These are phyloP conservation scores for Sciurus niger DNA, from an alignment of 2,113 vertebrate genomes.

Conservation along the genomic window DNA sequence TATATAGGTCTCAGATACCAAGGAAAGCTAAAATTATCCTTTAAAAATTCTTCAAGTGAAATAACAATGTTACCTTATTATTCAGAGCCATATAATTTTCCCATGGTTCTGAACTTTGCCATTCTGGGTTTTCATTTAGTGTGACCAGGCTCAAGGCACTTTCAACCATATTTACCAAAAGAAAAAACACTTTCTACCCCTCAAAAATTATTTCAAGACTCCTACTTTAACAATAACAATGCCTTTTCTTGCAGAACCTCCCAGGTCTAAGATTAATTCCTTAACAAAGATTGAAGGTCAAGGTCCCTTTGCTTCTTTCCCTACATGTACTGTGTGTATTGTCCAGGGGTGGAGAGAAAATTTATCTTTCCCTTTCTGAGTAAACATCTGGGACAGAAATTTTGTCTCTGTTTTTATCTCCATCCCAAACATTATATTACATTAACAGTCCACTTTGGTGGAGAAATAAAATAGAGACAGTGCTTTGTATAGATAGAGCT, in stretches of 20 bases:
- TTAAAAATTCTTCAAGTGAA: constrained; percentile 37
- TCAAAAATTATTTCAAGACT: constrained; percentile 44
- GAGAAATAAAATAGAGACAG: constrained; percentile 49
- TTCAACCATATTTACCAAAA: constrained; percentile 52
- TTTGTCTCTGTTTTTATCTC: not conserved
- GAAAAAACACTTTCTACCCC: not conserved
- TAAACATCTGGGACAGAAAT: not conserved
- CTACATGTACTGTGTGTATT: not conserved
- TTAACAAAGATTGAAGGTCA: constrained; percentile 48
- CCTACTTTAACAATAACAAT: constrained; percentile 32
- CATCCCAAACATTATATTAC: not conserved
- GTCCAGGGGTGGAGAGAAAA: not conserved
- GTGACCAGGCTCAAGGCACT: constrained; percentile 12
- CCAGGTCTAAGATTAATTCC: constrained; percentile 32
- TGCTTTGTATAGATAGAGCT: not conserved
- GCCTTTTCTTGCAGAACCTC: not conserved
- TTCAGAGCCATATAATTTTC: not conserved
- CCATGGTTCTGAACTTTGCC: constrained; percentile 5
- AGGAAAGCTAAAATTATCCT: constrained; percentile 13
- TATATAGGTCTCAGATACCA: not conserved
- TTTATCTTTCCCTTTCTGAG: constrained; percentile 21
- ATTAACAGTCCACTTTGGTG: not conserved
- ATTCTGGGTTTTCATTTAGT: constrained; percentile 39
- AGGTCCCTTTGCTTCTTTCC: not conserved
- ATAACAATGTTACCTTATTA: not conserved